Base-by-base conservation (phyloP, 2,888 invertebrate genomes). In the Drosophila engyochracea region DNA sequence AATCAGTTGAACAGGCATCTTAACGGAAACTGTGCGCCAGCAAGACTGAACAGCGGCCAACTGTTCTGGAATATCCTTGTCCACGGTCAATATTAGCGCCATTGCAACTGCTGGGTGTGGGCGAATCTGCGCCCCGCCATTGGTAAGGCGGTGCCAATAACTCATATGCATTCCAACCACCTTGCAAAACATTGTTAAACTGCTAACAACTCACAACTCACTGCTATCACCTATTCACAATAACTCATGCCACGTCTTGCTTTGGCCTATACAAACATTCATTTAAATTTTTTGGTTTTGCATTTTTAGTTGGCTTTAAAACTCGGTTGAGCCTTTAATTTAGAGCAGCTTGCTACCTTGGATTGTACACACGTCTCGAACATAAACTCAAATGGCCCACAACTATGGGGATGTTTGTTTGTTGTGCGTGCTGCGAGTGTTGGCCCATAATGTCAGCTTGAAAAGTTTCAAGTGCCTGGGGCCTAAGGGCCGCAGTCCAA, bases 81-180 rank as follows among this genome's bases (percentile, higher is more conserved):
- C 83, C 87, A 84, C 91, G 90, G 89, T 93, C 93, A 94, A 93
- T 93, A 94, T 94, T 93, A 94, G 93, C 90, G 93, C 93, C 86
- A 93, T 94, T 89, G 93, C 93, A 89, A 92, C 93, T 89, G 93
- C 92, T 92, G 93, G 93, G 93, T 94, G 94, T 93, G 94, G 94
- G 93, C 93, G 93, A 93, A 93, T 93, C 91, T 94, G 94, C 93
- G 93, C 94, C 93, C 93, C 93, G 92, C 93, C 93, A 90, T 93
- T 93, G 92, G 93, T 93, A 93, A 93, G 92, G 78, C 76, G 77
- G 80, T 72, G 72, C 78, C 74, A 59, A 62, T 28, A 25, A 30
- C 19, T 58, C 35, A 25, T 28, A 54, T n/a, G 25, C 31, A 54
- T 25, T 31, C n/a, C n/a, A 41, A 39, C n/a, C 52, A 66, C 30